Evolutionary conservation across 2,888 invertebrate genomes (phyloP).

Genomic region (Cenopis cana): DNA sequence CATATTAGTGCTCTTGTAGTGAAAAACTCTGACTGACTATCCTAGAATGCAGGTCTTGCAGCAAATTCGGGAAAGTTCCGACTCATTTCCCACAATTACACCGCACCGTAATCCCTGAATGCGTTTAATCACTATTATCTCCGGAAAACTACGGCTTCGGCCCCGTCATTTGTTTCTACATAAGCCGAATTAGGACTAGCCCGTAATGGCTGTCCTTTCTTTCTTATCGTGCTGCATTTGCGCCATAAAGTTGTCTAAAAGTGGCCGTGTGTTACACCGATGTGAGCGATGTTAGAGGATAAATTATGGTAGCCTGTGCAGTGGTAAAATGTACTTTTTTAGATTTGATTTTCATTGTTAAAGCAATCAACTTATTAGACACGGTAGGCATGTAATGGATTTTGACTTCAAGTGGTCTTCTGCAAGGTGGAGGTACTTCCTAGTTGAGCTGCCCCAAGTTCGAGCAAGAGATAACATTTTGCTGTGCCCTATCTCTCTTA

Average conservation of each 20-base stretch:
- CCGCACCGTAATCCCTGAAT: conserved; percentile 29
- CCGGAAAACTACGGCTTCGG: conserved; percentile 38
- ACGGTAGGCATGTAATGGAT: no score
- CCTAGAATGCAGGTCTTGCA: background rate
- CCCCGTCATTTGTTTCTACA: conserved; percentile 43
- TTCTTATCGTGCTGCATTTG: conserved; percentile 49
- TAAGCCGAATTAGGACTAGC: conserved; percentile 43
- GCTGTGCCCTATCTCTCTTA: no score
- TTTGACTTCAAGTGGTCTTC: background rate
- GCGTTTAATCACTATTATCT: conserved; percentile 41
- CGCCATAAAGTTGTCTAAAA: conserved; percentile 47
- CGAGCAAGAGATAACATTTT: no score
- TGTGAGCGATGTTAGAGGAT: background rate
- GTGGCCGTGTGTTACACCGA: conserved; percentile 31
- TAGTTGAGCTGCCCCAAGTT: no score
- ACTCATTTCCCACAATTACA: conserved; percentile 17
- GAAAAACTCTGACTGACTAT: background rate
- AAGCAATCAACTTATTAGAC: no score
- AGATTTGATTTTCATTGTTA: no score
- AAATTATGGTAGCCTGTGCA: no score
- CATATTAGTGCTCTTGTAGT: no score
- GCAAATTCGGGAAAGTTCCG: background rate
- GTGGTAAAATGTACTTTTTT: no score
- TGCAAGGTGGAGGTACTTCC: background rate
- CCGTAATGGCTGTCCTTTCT: conserved; percentile 44